Base-by-base conservation (phyloP, 1,140 invertebrate species). In the Danaus plexippus region DNA sequence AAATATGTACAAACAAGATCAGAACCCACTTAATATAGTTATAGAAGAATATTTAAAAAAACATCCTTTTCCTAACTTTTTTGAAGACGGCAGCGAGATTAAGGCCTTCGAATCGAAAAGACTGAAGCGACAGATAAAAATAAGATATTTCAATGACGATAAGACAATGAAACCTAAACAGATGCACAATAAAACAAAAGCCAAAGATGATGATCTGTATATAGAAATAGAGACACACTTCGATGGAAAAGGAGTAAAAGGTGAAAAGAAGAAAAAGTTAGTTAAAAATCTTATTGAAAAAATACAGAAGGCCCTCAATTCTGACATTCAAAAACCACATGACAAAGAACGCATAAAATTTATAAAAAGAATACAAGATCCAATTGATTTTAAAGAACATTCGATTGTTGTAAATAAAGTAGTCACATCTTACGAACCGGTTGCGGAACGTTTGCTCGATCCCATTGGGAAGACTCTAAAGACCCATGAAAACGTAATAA, bases 171-270 rank as follows among this genome's bases (percentile, higher is more conserved):
- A 53, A 57, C 67, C 50, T 50, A 67, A 69, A 60, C 11, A 15
- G 51, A 1, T 47, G 0, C 43, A 58, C 43, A 58, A 69, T 49
- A 65, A 66, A 42, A 59, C 15, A 10, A 71, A 74, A 42, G 61
- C 55, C 41, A 60, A 72, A n/a, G 69, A 80, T 9, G 74, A 83
- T 46, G 78, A 86, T 49, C 47, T 86, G 9, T 83, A 73, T 32
- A 77, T 86, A 15, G 83, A 86, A 84, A 84, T 86, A 10, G 78
- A 86, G 71, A 86, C 80, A 11, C 79, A 86, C 65, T 84, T 83
- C 47, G 71, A 83, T 54, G 73, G 75, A 12, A 79, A 75, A 60
- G 78, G 75, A 1, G 52, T 71, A 32, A 77, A 77, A 62, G 78
- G 78, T 4, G 75, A 78, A 44, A 81, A 74, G 18, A 80, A 77